These are phyloP conservation scores for Hypena proboscidalis DNA, from an alignment of 2,888 invertebrate genomes.

Conservation along the genomic window DNA sequence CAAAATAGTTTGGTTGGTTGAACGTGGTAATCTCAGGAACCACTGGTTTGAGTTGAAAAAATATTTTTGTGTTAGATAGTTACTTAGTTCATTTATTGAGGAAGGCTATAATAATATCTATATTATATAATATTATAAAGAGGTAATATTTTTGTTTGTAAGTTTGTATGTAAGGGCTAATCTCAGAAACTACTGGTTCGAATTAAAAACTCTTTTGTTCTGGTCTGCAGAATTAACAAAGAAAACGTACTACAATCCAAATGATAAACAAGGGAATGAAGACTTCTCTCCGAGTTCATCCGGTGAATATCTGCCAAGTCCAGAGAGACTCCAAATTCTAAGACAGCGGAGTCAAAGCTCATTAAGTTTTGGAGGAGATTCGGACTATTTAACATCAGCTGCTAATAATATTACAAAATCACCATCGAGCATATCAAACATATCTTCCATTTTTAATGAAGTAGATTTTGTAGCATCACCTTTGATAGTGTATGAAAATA, in stretches of 20 bases:
- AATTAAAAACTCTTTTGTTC: slow-evolving; percentile 3
- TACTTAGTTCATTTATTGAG: no score
- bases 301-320: not conserved
- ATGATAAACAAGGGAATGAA: not conserved
- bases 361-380: not conserved
- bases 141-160: slow-evolving; percentile 4
- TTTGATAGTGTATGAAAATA: slow-evolving; percentile 1
- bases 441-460: slow-evolving; percentile 4
- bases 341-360: not conserved
- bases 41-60: no score
- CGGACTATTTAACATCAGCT: not conserved
- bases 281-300: not conserved
- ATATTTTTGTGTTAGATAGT: no score
- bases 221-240: slow-evolving; percentile 4
- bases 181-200: slow-evolving; percentile 4
- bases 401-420: slow-evolving; percentile 4
- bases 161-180: slow-evolving; percentile 4
- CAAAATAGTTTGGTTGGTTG: no score
- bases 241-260: slow-evolving; percentile 4
- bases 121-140: slow-evolving; percentile 1
- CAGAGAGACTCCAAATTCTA: not conserved
- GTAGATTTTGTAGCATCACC: slow-evolving; percentile 1
- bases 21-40: no score
- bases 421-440: slow-evolving; percentile 1
- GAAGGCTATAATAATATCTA: no score